phyloP scores from a whole-genome alignment of 1,140 invertebrate species.

The Zaprionus camerounensis region DNA sequence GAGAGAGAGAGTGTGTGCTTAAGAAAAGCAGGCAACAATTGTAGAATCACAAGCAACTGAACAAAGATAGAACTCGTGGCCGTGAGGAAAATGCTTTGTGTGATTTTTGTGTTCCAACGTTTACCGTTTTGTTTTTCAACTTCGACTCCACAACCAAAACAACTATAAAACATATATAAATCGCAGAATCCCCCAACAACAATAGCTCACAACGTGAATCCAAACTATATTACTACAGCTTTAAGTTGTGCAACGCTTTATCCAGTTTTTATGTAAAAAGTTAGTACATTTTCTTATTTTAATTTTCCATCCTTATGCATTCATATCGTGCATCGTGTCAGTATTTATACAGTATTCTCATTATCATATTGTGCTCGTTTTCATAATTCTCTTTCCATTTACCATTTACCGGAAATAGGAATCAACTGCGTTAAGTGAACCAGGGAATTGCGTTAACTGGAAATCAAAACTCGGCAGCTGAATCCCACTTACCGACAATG shows the following conservation, averaged over 20 bases:
- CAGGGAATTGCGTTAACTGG: conserved; percentile 6
- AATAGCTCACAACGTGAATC: conserved; percentile 31
- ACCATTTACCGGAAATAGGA: conserved; percentile 44
- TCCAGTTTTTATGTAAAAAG: conserved; percentile 79
- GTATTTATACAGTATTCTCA: background rate
- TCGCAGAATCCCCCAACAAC: conserved; percentile 24
- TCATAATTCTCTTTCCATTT: background rate
- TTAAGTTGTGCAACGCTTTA: conserved; percentile 75
- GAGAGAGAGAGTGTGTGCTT: background rate
- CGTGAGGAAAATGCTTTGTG: conserved; percentile 74
- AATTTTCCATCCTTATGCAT: conserved; percentile 23
- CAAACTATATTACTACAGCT: conserved; percentile 60
- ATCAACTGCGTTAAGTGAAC: conserved; percentile 75
- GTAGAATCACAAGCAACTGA: conserved; percentile 79
- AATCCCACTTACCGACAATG: conserved; percentile 21
- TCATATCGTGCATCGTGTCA: conserved; percentile 1
- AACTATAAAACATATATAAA: conserved; percentile 24
- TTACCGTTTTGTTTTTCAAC: conserved; percentile 69
- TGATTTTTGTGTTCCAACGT: conserved; percentile 82
- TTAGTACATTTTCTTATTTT: conserved; percentile 51
- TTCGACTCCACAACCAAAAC: conserved; percentile 31
- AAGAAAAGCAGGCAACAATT: conserved; percentile 41
- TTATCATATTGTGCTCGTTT: background rate
- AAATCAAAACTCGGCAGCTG: conserved; percentile 41
- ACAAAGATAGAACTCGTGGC: conserved; percentile 75